Evolutionary conservation across 2,113 vertebrate species (phyloP).

Genomic region (Ceyx melanurus): DNA sequence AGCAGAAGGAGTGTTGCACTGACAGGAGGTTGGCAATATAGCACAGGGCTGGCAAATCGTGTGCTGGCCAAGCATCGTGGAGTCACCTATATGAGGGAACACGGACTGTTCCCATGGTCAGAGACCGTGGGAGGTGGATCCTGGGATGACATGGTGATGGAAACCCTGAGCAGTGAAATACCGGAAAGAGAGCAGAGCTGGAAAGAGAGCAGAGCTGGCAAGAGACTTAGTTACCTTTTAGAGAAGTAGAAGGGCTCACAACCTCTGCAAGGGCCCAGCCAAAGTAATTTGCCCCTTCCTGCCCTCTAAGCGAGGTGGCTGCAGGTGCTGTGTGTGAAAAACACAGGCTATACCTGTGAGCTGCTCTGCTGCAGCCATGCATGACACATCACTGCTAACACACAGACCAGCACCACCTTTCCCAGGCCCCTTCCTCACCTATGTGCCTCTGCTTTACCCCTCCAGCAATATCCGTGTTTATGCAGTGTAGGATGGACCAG

Average conservation of each 20-base stretch:
- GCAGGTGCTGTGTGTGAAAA: not conserved
- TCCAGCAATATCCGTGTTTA: not conserved
- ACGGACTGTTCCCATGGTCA: fast-evolving
- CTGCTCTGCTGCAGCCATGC: not conserved
- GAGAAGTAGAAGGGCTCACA: fast-evolving
- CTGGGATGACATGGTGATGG: not conserved
- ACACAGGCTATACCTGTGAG: not conserved
- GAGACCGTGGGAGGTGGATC: not conserved
- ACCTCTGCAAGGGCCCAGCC: not conserved
- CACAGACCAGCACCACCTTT: too few species aligned
- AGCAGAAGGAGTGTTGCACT: not conserved
- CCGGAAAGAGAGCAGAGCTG: not conserved
- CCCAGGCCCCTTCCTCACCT: fast-evolving
- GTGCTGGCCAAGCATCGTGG: fast-evolving
- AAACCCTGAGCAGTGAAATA: not conserved
- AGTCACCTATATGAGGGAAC: fast-evolving
- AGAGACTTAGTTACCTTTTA: fast-evolving
- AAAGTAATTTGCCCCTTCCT: not conserved
- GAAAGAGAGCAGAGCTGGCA: too few species aligned
- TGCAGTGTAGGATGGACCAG: fast-evolving
- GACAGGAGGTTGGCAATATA: not conserved
- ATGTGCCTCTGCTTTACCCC: fast-evolving
- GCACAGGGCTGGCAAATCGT: fast-evolving
- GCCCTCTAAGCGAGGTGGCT: fast-evolving
- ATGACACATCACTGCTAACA: fast-evolving